phyloP scores from a whole-genome alignment of 2,888 invertebrate genomes.

The Polydrusus cervinus region DNA sequence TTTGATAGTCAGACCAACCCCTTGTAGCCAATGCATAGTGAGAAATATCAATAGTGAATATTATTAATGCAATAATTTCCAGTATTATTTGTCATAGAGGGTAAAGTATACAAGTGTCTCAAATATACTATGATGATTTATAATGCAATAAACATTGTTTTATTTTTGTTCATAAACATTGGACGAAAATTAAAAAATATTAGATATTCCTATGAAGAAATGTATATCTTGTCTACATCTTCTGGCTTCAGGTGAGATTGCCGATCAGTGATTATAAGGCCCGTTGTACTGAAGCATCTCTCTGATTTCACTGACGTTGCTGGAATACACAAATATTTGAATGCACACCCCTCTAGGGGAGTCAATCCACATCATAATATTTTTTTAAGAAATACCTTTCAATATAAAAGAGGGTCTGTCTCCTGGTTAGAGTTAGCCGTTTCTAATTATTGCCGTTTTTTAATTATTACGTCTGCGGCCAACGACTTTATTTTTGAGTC shows the following conservation, averaged over 20 bases:
- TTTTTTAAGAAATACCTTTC: conserved; percentile 36
- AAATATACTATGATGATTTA: no score
- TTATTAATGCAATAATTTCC: no score
- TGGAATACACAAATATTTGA: conserved; percentile 45
- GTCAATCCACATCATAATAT: neutral
- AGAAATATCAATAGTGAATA: no score
- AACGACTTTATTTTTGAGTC: conserved; percentile 23
- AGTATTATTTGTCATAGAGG: no score
- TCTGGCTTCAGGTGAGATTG: conserved; percentile 30
- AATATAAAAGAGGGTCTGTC: conserved; percentile 50
- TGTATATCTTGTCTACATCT: conserved; percentile 24
- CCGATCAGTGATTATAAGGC: conserved; percentile 39
- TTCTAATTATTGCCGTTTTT: conserved; percentile 47
- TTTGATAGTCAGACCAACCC: no score
- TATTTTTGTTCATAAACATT: neutral
- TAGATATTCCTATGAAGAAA: conserved; percentile 12
- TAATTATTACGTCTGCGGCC: conserved; percentile 42
- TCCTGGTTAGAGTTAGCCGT: conserved; percentile 29
- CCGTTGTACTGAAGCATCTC: conserved; percentile 13
- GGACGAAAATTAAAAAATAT: no score
- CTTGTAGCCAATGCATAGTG: no score
- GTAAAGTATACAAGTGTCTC: no score
- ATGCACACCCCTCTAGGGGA: conserved; percentile 29
- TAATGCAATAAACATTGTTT: conserved; percentile 1
- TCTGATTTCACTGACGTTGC: conserved; percentile 48